phyloP scores from a whole-genome alignment of 2,797 vertebrate species.

The Orientallactaga sibirica region DNA sequence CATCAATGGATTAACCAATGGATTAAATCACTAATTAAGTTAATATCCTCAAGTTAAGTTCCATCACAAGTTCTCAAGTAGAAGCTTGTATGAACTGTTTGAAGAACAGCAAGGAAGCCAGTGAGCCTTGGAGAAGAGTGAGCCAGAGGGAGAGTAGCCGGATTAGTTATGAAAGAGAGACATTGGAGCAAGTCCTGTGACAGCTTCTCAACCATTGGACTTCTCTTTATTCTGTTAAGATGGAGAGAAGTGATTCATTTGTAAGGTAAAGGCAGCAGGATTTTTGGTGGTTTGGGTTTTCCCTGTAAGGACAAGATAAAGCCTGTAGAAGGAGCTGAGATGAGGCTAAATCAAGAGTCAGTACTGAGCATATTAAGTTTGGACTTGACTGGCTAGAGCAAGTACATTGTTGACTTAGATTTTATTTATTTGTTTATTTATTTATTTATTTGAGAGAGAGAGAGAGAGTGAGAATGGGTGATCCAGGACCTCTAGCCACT shows the following conservation, averaged over 20 bases:
- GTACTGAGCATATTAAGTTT: neutral
- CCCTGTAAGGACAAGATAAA: too few species aligned
- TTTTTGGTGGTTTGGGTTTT: too few species aligned
- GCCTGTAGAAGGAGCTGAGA: too few species aligned
- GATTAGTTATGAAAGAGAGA: neutral
- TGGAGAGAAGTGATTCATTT: neutral
- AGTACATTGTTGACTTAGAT: neutral
- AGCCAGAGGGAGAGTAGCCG: neutral
- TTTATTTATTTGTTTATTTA: too few species aligned
- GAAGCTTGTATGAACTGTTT: neutral
- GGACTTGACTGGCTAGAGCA: neutral
- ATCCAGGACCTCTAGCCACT: too few species aligned
- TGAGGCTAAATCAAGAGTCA: neutral
- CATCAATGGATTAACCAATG: neutral
- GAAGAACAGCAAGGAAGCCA: neutral
- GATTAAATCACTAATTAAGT: neutral
- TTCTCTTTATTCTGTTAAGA: neutral
- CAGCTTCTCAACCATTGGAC: neutral
- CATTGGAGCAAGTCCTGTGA: neutral
- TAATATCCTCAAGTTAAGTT: neutral
- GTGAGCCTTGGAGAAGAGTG: neutral
- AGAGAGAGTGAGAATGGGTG: too few species aligned
- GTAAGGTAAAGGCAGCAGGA: neutral
- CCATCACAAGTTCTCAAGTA: neutral
- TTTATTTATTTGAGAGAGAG: too few species aligned